Percentiles rank a stretch among this genome's conserved stretches.
phyloP scores from a whole-genome alignment of 2,113 vertebrate species.

The Cephalopholis sonnerati region DNA sequence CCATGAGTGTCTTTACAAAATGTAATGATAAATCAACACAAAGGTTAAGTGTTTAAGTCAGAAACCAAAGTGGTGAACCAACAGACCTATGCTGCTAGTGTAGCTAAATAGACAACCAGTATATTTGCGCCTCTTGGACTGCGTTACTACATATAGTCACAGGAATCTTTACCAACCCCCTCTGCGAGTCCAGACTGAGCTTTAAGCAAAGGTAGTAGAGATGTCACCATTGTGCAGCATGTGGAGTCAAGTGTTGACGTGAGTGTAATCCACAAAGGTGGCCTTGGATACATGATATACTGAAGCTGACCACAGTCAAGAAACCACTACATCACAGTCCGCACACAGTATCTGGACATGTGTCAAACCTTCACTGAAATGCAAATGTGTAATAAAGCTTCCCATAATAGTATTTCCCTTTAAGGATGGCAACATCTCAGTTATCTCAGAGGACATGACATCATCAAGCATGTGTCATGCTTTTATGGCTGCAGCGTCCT shows the following conservation, averaged over 20 bases:
- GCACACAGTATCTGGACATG: not conserved
- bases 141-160: slow-evolving; percentile 22
- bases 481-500: slow-evolving; percentile 11
- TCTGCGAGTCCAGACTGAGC: slow-evolving; percentile 17
- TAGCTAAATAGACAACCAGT: slow-evolving; percentile 7
- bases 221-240: not conserved
- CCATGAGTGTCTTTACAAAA: not conserved
- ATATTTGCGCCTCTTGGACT: slow-evolving; percentile 14
- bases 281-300: slow-evolving; percentile 24
- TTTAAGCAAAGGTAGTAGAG: slow-evolving; percentile 28
- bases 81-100: not conserved
- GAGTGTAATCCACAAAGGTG: slow-evolving; percentile 24
- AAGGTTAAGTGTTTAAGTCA: not conserved
- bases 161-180: slow-evolving; percentile 33
- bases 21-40: not conserved
- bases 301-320: not conserved
- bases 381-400: slow-evolving; percentile 31
- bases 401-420: slow-evolving; percentile 30
- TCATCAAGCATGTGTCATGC: slow-evolving; percentile 17
- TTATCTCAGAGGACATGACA: slow-evolving; percentile 21
- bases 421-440: slow-evolving; percentile 36
- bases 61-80: not conserved
- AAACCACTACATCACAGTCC: slow-evolving; percentile 1
- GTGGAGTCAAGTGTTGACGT: slow-evolving; percentile 40
- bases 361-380: slow-evolving; percentile 28